Percentiles rank a stretch among this genome's conserved stretches.
These are phyloP conservation scores for Cotesia chilonis DNA, from an alignment of 1,140 invertebrate genomes.

Conservation along the genomic window DNA sequence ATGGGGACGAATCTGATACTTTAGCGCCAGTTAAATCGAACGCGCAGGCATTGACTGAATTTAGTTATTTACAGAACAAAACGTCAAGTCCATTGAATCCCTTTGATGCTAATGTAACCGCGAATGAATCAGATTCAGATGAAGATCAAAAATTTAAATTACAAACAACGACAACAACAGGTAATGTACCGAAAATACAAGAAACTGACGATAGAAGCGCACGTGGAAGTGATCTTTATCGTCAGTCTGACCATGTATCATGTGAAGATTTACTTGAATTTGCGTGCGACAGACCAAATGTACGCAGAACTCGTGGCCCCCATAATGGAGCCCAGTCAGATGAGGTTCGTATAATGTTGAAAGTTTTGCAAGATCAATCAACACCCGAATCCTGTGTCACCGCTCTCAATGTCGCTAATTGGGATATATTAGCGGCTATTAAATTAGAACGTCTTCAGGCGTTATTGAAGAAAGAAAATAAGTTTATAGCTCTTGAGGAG, in stretches of 20 bases:
- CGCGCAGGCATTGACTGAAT: too few relatives aligned
- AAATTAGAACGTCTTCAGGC: conserved; percentile 82
- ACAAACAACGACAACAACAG: too few relatives aligned
- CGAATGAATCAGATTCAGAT: background rate
- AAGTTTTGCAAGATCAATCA: conserved; percentile 85
- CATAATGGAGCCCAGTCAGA: conserved; percentile 85
- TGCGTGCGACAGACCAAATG: conserved; percentile 82
- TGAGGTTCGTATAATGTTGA: conserved; percentile 90
- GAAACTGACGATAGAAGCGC: conserved; percentile 34
- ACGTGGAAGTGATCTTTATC: conserved; percentile 49
- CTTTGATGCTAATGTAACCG: too few relatives aligned
- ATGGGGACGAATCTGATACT: background rate
- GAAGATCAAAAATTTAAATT: background rate
- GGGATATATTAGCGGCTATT: conserved; percentile 90
- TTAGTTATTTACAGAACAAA: too few relatives aligned
- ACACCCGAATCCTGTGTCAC: conserved; percentile 80
- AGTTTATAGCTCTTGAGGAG: conserved; percentile 57
- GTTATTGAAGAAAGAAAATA: conserved; percentile 66
- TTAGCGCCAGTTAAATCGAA: background rate
- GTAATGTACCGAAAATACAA: too few relatives aligned
- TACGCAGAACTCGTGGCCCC: conserved; percentile 71
- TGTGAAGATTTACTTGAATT: conserved; percentile 93
- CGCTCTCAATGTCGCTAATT: conserved; percentile 83
- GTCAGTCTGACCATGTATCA: conserved; percentile 81
- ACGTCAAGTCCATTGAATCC: too few relatives aligned